Evolutionary conservation across 2,113 vertebrate genomes (phyloP).

Genomic region (Meriones unguiculatus): DNA sequence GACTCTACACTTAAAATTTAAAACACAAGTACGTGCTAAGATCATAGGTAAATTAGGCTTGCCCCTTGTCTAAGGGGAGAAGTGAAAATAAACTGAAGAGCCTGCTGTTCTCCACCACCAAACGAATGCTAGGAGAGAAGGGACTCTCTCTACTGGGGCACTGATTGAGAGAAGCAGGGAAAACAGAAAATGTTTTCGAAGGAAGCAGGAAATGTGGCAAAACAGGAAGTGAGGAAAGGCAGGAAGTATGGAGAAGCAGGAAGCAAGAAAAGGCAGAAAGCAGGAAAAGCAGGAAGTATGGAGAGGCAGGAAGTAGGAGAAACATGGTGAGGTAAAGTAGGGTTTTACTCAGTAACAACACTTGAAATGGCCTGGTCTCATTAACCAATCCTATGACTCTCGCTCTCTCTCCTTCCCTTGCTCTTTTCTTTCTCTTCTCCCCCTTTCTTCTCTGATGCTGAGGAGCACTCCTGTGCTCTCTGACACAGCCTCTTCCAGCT

Average conservation of each 20-base stretch:
- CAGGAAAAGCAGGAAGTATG: background rate
- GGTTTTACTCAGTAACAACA: background rate
- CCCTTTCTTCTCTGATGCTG: background rate
- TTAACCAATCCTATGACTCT: background rate
- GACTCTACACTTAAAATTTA: background rate
- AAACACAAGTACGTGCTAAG: slow-evolving; percentile 6
- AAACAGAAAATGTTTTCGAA: background rate
- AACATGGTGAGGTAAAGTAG: background rate
- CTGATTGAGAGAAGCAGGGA: background rate
- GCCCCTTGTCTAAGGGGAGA: background rate
- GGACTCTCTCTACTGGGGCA: too few relatives aligned
- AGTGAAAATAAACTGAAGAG: background rate
- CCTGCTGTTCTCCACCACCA: rapidly evolving
- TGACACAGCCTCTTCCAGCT: background rate
- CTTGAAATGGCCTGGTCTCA: background rate
- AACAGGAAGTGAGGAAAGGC: background rate
- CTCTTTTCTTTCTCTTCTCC: background rate
- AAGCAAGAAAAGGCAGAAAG: background rate
- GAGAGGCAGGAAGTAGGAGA: background rate
- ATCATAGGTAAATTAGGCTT: background rate
- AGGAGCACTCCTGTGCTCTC: too few relatives aligned
- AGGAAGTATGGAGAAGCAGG: background rate
- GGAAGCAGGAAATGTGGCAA: background rate
- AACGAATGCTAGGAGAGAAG: background rate
- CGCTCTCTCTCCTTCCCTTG: background rate